Evolutionary conservation across 2,888 invertebrate genomes (phyloP), one percentile per base, ranked within the genome.

Genomic region (Agrochola litura): DNA sequence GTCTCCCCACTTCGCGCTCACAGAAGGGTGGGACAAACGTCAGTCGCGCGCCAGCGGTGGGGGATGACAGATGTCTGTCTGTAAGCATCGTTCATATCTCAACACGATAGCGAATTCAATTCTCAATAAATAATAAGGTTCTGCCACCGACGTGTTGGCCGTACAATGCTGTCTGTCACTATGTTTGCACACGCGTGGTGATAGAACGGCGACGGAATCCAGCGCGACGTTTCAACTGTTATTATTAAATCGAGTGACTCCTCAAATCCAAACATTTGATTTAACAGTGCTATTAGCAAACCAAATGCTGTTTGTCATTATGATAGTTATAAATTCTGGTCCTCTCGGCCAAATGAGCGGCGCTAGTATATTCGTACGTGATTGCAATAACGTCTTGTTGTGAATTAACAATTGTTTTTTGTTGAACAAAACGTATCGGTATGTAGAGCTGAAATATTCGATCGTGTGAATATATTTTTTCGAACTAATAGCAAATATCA

Each of bases 11-110:
- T 86, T 84, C 64, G 16, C 49, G 46, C 19, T 54, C n/a, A 49
- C 67, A 56, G 84, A 88, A 90, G 94, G 95, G 94, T 92, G 94
- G 94, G 90, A 89, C 92, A 82, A 84, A 84, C 91, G 94, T 91
- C 95, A 96, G 95, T 96, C 91, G 90, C 71, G 78, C 83, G 58
- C 85, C 87, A 79, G 92, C 94, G 91, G 96, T 95, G 95, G 96
- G 96, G 96, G 94, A 92, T 95, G 96, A 96, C 93, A 92, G 95
- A 96, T 96, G 95, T 93, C 88, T 88, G 90, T 92, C 89, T 88
- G 90, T 89, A 83, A 89, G 88, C 94, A 94, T 95, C 93, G 93
- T 91, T 95, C 95, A 95, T 95, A 94, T 92, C 89, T 88, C 91
- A 92, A 95, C 95, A 95, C 93, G 95, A 94, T 94, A 93, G 93